Evolutionary conservation across 1,140 invertebrate genomes (phyloP), one percentile per base, ranked within the genome.

Genomic region (Bradysia coprophila): DNA sequence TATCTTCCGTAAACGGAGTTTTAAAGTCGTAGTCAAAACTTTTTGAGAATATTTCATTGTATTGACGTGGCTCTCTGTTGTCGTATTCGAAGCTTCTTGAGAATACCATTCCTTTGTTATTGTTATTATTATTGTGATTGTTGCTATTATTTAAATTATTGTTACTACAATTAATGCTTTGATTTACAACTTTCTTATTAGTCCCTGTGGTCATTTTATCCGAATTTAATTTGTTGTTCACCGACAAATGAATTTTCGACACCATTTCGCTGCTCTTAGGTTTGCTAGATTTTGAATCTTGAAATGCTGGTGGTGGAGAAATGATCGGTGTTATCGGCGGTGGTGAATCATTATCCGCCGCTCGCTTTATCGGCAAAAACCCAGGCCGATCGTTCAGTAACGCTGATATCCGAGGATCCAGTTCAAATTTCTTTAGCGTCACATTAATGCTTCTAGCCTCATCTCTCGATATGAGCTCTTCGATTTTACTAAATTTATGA

Each of bases 281-380:
- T 18, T 38, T 18, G 18, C 49, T 38, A 3, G 18, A 48, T 18
- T 46, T 56, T 37, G 52, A 51, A 43, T 65, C 63, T 46, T 65
- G 64, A 44, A 67, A 67, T 21, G 65, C 65, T 16, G 64, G 65
- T 9, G 65, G 65, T n/a, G 65, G 65, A 21, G 64, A 66, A 10
- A 67, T 53, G 41, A 67, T 67, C 2, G 65, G 64, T 1, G 64
- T 67, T 6, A 60, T 54, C 23, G 63, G 61, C 15, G 62, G 61
- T 24, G 61, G 61, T 1, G 62, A 54, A 21, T 61, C 58, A 21
- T 50, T 40, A 32, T 56, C 56, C 19, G 49, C 45, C 20, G 49
- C 43, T 23, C 46, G 55, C 23, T 53, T 55, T 0, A 61, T 56
- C 10, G 57, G 58, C 28, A 61, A 44, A 40, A 59, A 61, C 13